These are phyloP conservation scores for Stenchaetothrips biformis DNA, from an alignment of 2,888 invertebrate species.

Conservation along the genomic window DNA sequence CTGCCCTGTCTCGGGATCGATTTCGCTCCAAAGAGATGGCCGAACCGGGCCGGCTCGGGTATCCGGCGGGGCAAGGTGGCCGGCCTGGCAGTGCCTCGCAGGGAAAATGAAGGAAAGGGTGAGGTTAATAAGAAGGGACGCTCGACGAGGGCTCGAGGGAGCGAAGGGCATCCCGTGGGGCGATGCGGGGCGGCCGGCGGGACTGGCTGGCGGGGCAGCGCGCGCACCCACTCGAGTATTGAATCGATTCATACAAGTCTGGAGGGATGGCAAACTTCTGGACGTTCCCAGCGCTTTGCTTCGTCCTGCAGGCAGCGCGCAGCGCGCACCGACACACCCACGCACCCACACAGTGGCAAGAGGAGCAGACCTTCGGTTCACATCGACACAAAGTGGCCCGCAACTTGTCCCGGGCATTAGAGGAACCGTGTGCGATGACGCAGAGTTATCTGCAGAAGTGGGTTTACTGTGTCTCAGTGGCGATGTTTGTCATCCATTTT, in stretches of 20 bases:
- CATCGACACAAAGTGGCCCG: no score
- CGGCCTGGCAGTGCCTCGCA: background rate
- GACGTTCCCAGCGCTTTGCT: background rate
- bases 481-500: no score
- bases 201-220: background rate
- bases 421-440: no score
- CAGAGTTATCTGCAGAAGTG: no score
- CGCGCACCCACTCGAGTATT: slow-evolving; percentile 13
- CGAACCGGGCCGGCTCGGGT: background rate
- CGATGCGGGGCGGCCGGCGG: background rate
- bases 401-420: no score
- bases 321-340: background rate
- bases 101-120: background rate
- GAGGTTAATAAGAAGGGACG: background rate
- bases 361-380: no score
- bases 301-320: background rate
- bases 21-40: background rate
- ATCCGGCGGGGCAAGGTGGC: background rate
- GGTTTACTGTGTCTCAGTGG: no score
- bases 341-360: background rate
- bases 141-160: background rate
- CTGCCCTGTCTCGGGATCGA: background rate
- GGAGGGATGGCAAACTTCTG: slow-evolving; percentile 17
- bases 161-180: background rate
- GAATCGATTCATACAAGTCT: slow-evolving; percentile 17